Evolutionary conservation across 2,888 invertebrate species (phyloP), one percentile per base, ranked within the genome.

Genomic region (Dioctria linearis): DNA sequence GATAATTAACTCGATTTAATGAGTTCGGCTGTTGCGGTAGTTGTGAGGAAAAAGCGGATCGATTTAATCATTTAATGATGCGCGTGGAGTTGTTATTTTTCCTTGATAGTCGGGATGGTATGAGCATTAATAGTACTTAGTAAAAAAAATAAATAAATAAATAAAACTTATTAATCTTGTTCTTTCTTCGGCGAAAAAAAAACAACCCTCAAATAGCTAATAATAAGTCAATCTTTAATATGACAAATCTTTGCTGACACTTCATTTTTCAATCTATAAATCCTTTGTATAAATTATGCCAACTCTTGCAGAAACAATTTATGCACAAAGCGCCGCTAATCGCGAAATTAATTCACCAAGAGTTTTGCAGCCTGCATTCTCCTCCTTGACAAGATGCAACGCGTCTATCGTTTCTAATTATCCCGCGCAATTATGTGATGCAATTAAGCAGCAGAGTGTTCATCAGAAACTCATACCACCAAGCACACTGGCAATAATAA

Each of bases 1-100:
- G 63, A 63, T 76, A 61, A 76, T 76, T 76, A 63, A 76, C 43
- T 63, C 61, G 63, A 42, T 13, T 76, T 76, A 76, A 76, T 49
- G 76, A 76, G 76, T 8, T 42, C 57, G 40, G 63, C 6, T 9
- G 3, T 51, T 51, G 37, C 4, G 43, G 51, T 5, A 25, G 46
- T 25, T 25, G 25, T 25, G 25, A 25, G 25, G 2, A 25, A 25
- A 25, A 25, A 25, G 25, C 25, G 25, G 25, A 25, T 25, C 25
- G 25, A 25, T 25, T 25, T 25, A 25, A 25, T 25, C 25, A 25
- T 25, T 25, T 25, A 25, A 25, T 25, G 25, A 25, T 25, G 25
- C 25, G 25, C 25, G 25, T 25, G 25, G 25, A 25, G 25, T 25
- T 25, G 25, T 25, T 25, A 25, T 25, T 25, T 25, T 25, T 25